Conservation (phyloP, 2,113 vertebrate genomes). For the Serinus canaria region DNA sequence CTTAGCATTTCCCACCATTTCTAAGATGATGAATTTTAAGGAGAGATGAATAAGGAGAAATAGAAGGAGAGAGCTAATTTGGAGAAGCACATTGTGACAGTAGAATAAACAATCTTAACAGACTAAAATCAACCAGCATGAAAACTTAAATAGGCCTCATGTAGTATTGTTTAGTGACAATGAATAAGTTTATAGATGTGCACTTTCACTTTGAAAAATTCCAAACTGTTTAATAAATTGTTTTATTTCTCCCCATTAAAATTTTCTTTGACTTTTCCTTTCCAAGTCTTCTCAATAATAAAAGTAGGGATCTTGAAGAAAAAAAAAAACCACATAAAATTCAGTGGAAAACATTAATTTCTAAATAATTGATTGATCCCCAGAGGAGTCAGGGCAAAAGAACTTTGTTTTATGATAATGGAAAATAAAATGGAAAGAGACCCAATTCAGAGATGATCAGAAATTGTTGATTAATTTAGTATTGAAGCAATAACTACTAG, state of each 20-base stretch:
- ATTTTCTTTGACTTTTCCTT: background rate
- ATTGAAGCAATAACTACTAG: background rate
- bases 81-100: background rate
- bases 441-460: background rate
- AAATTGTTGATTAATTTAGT: background rate
- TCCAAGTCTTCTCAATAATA: background rate
- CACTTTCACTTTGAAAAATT: background rate
- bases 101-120: background rate
- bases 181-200: background rate
- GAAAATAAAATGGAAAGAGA: background rate
- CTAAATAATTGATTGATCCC: background rate
- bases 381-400: background rate
- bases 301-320: background rate
- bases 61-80: background rate
- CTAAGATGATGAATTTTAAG: background rate
- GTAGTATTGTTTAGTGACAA: background rate
- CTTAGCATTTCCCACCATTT: background rate
- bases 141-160: background rate
- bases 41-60: background rate
- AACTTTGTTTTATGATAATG: background rate
- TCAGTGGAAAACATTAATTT: background rate
- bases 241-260: background rate
- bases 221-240: background rate
- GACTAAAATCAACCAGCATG: background rate
- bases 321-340: background rate